Conservation (phyloP, 2,797 vertebrate species). For the Odontamblyopus lacepedii region DNA sequence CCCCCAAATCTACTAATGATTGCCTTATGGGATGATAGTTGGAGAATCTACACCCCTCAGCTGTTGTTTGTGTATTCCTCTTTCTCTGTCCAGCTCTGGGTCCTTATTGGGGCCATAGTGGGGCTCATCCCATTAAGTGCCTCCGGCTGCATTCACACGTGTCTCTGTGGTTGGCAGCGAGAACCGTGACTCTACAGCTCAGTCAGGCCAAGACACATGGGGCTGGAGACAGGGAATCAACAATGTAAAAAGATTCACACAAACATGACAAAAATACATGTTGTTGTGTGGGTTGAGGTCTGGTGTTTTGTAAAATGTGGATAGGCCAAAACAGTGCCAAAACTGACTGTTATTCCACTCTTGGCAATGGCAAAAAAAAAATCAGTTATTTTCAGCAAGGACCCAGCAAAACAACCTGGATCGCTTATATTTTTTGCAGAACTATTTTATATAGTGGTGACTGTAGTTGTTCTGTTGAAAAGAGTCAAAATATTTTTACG, state of each 20-base stretch:
- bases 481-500: not conserved
- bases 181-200: constrained; percentile 65
- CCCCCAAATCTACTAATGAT: not conserved
- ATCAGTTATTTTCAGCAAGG: no score
- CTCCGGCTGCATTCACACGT: constrained; percentile 57
- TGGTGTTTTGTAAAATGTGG: not conserved
- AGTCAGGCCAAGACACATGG: constrained; percentile 44
- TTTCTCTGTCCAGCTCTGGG: constrained; percentile 42
- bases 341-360: not conserved
- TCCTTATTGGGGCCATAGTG: constrained; percentile 57
- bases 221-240: constrained; percentile 34
- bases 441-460: not conserved
- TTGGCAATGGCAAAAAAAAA: no score
- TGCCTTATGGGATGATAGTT: not conserved
- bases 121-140: constrained; percentile 62
- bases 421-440: not conserved
- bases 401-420: not conserved
- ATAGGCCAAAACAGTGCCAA: not conserved
- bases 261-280: constrained; percentile 22
- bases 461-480: not conserved
- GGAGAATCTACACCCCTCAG: not conserved
- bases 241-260: constrained; percentile 18
- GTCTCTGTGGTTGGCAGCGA: constrained; percentile 50
- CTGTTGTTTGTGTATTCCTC: not conserved
- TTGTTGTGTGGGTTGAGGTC: not conserved